phyloP scores from a whole-genome alignment of 2,113 vertebrate genomes.

The Gracilinanus agilis region DNA sequence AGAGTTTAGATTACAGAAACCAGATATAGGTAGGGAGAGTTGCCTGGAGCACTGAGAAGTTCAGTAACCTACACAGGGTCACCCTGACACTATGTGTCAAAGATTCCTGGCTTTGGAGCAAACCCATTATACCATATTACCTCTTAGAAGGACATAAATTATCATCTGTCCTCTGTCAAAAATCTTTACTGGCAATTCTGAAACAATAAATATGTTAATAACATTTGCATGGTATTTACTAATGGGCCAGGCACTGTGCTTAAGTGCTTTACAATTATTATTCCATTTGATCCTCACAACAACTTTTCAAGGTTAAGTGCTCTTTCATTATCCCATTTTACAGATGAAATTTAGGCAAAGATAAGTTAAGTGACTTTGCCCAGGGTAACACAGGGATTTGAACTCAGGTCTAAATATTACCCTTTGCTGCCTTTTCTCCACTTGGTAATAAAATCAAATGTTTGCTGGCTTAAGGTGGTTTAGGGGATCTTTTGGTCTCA shows the following conservation, averaged over 20 bases:
- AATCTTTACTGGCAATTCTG: neutral
- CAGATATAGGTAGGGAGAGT: neutral
- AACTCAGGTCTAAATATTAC: neutral
- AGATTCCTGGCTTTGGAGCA: neutral
- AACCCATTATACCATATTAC: neutral
- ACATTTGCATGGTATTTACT: neutral
- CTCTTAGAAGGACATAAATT: neutral
- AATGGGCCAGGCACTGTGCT: neutral
- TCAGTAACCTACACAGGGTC: neutral
- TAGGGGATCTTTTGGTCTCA: too few species aligned
- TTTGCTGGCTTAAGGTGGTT: too few species aligned
- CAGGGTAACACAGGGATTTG: neutral
- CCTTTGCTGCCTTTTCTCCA: neutral
- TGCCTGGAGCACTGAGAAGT: neutral
- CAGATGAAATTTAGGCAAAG: neutral
- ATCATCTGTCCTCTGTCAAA: neutral
- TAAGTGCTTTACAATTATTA: neutral
- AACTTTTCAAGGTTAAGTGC: neutral
- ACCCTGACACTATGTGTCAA: neutral
- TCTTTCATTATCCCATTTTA: neutral
- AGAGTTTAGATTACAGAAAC: neutral
- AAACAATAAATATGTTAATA: neutral
- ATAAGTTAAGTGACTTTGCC: neutral
- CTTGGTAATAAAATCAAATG: neutral
- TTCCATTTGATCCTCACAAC: neutral